These are phyloP conservation scores for Saccostrea cuccullata DNA, from an alignment of 1,140 invertebrate species.

Conservation along the genomic window DNA sequence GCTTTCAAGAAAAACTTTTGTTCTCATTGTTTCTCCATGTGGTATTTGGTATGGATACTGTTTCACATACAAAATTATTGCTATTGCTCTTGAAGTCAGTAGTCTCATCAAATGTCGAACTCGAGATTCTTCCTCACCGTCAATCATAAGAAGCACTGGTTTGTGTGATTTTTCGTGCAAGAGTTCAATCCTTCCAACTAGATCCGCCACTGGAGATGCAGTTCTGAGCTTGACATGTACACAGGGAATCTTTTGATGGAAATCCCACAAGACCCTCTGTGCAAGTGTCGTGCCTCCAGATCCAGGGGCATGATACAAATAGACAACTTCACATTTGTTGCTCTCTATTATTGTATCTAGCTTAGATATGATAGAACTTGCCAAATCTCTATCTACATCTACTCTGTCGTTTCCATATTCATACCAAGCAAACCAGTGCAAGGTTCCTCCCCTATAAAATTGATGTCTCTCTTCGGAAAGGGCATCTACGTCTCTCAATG, in stretches of 20 bases:
- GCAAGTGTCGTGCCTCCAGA: constrained; percentile 60
- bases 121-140: constrained; percentile 63
- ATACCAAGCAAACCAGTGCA: constrained; percentile 64
- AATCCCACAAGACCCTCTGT: constrained; percentile 56
- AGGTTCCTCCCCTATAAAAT: constrained; percentile 63
- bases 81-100: constrained; percentile 36
- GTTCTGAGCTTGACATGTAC: constrained; percentile 49
- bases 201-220: neutral
- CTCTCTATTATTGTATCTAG: constrained; percentile 49
- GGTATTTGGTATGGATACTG: constrained; percentile 49
- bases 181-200: constrained; percentile 43
- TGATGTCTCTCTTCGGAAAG: constrained; percentile 57
- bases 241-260: constrained; percentile 50
- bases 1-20: constrained; percentile 44
- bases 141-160: constrained; percentile 58
- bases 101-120: constrained; percentile 48
- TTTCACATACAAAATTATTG: constrained; percentile 59
- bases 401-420: constrained; percentile 48
- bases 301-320: constrained; percentile 55
- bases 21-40: constrained; percentile 12
- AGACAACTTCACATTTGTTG: constrained; percentile 48
- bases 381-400: constrained; percentile 59
- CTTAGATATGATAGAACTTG: constrained; percentile 47
- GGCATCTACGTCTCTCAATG: constrained; percentile 43
- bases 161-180: constrained; percentile 52